Base-by-base conservation (phyloP, 2,113 vertebrate species). In the Pachypanchax playfairii region DNA sequence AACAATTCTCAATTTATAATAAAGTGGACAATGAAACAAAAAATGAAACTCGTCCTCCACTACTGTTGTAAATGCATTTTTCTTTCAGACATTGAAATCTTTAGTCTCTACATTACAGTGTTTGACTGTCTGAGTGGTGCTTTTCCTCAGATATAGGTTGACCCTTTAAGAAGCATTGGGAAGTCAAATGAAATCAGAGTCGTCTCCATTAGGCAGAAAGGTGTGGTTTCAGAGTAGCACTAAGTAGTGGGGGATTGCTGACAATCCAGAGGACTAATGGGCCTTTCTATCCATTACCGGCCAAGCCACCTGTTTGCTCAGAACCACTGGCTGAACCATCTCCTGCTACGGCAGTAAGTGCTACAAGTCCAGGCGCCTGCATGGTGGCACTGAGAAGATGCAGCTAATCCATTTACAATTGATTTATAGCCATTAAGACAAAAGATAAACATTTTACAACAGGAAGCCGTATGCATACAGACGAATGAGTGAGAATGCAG, bases 201-300 rank as follows among this genome's bases (percentile, higher is more conserved):
- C 46, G 58, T 85, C 77, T 88, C 85, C 83, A 90, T 91, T 86
- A 87, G 75, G 79, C 25, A 3, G 50, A 43, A 59, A 91, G 87
- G 85, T 88, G 82, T 82, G 85, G 85, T 74, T 87, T 90, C 77
- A 86, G 69, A 88, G 89, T 88, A 86, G 73, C 79, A 67, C 82
- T 85, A 89, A 88, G 82, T 85, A 79, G 71, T 70, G 61, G 65
- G 73, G 73, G 87, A 91, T 79, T 89, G 86, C 87, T 86, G 83
- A 88, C 74, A 77, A 85, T 71, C 83, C 38, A 49, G 41, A 36
- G 65, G 69, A 79, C 75, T 90, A 90, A 89, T 91, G 85, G 74
- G 55, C 64, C 79, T 75, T 80, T 84, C 65, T 67, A 64, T 83
- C 89, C 85, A 90, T 89, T 89, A 88, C 73, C 56, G 68, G 70